Percentiles rank a stretch among this genome's conserved stretches.
These are phyloP conservation scores for Porites evermanni DNA, from an alignment of 92 coral and sea anemone genomes.

Conservation along the genomic window DNA sequence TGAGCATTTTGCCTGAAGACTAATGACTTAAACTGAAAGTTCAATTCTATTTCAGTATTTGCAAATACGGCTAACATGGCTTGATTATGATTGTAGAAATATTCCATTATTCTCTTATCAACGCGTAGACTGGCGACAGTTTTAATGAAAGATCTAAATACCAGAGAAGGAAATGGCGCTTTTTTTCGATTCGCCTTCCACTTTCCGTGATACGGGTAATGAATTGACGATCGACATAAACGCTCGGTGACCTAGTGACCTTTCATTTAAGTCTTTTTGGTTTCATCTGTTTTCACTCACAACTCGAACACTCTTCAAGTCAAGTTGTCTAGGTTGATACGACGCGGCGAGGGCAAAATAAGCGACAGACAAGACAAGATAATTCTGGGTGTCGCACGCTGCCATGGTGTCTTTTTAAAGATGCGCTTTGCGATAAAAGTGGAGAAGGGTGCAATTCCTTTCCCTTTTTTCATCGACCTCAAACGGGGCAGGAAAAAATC, in stretches of 20 bases:
- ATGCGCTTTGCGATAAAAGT: slow-evolving; percentile 28
- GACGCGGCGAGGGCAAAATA: neutral
- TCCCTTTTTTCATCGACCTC: neutral
- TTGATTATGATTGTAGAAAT: neutral
- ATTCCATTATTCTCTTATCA: slow-evolving; percentile 1
- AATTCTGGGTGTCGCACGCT: slow-evolving; percentile 6
- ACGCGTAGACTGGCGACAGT: neutral
- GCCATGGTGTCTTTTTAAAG: neutral
- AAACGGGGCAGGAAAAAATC: neutral
- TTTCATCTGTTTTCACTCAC: slow-evolving; percentile 21
- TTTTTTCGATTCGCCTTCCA: neutral
- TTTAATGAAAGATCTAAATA: neutral
- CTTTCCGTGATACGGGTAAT: too few relatives aligned
- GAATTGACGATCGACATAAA: neutral
- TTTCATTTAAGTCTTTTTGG: neutral
- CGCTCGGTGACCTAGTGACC: neutral
- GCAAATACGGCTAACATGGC: neutral
- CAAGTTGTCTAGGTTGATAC: slow-evolving; percentile 7
- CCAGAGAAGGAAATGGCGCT: neutral
- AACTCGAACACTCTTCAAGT: neutral
- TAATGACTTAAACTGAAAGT: neutral
- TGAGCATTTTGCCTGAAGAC: too few relatives aligned
- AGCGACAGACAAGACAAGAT: neutral
- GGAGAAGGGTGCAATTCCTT: neutral
- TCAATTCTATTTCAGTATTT: neutral